phyloP scores from a whole-genome alignment of 2,113 vertebrate genomes.

The Saccopteryx leptura region DNA sequence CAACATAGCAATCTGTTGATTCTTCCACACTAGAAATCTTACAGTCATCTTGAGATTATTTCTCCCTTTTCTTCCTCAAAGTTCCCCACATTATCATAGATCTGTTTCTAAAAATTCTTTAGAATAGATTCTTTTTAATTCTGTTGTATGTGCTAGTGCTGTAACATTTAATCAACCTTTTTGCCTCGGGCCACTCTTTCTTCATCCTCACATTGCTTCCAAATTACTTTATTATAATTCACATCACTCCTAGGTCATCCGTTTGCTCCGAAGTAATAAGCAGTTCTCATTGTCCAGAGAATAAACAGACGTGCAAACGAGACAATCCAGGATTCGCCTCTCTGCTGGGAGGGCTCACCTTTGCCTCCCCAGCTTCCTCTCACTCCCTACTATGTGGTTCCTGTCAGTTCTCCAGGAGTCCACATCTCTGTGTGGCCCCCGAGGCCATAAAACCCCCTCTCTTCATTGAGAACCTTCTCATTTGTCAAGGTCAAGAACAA shows the following conservation, averaged over 20 bases:
- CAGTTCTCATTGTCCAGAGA: neutral
- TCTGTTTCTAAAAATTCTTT: neutral
- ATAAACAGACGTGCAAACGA: neutral
- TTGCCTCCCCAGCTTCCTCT: neutral
- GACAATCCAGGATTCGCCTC: neutral
- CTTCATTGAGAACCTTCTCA: neutral
- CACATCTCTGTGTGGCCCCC: conserved; percentile 42
- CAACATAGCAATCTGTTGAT: neutral
- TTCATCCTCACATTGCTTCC: neutral
- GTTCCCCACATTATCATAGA: neutral
- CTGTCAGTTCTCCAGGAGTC: neutral
- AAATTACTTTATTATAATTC: neutral
- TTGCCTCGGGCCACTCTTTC: neutral
- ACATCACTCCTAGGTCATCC: neutral
- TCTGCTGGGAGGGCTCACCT: neutral
- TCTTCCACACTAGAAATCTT: neutral
- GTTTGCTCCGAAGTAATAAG: conserved; percentile 39
- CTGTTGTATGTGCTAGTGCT: neutral
- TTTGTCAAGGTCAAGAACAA: conserved; percentile 45
- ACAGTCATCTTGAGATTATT: neutral
- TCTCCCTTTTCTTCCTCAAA: neutral
- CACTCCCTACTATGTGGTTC: neutral
- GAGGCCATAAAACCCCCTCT: neutral
- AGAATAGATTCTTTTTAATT: neutral
- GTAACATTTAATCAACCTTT: neutral